Evolutionary conservation across 2,888 invertebrate genomes (phyloP).

Genomic region (Lysandra bellargus): DNA sequence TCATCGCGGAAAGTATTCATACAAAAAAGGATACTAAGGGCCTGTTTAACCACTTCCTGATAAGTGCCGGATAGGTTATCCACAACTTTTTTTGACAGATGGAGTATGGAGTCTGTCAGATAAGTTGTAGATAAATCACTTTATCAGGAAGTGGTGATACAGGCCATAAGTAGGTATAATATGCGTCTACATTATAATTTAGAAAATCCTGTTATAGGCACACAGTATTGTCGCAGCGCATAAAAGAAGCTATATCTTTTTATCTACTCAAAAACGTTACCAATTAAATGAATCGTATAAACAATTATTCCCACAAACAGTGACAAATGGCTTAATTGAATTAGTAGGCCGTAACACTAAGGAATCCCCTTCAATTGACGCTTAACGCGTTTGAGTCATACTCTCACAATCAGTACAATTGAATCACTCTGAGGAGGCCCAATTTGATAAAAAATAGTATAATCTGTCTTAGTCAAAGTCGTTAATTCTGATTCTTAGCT

Average conservation of each 20-base stretch:
- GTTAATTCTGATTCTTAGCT: background rate
- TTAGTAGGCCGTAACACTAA: background rate
- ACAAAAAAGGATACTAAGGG: too few species aligned
- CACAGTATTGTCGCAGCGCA: background rate
- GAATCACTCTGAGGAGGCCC: background rate
- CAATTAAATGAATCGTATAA: background rate
- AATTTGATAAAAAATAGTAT: conserved; percentile 6
- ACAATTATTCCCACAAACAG: conserved; percentile 2
- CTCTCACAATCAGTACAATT: conserved; percentile 11
- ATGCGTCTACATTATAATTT: too few species aligned
- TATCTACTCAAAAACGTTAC: background rate
- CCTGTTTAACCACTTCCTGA: too few species aligned
- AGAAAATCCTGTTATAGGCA: background rate
- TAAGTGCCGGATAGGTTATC: too few species aligned
- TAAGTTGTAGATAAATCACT: too few species aligned
- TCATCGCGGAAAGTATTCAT: too few species aligned
- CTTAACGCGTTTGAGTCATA: conserved; percentile 16
- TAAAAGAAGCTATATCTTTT: background rate
- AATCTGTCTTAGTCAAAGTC: background rate
- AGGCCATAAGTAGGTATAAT: too few species aligned
- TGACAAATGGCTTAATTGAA: conserved; percentile 17
- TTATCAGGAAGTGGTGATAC: too few species aligned
- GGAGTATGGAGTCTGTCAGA: too few species aligned
- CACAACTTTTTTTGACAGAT: too few species aligned
- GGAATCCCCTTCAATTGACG: background rate